Base-by-base conservation (phyloP, 2,888 invertebrate genomes). In the Caenorhabditis afra region DNA sequence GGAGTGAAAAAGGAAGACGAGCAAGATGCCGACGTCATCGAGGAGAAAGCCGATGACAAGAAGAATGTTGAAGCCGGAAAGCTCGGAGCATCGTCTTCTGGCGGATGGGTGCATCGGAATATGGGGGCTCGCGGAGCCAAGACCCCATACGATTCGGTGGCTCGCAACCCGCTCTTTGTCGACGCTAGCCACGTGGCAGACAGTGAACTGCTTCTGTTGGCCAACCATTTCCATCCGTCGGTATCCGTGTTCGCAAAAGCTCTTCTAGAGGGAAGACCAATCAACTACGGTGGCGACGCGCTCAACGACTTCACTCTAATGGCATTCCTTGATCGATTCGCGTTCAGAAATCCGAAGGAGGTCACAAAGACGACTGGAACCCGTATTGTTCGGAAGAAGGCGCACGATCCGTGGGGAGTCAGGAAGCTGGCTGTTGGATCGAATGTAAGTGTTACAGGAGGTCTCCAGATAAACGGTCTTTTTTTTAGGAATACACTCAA, bases 251-350 rank as follows among this genome's bases (percentile, higher is more conserved):
- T 96, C 91, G 95, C 97, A 0, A 93, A 93, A 53, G 94, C 93
- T 83, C 64, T 80, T 35, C 67, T 79, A 10, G 49, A 86, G 71
- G 86, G 87, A 53, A 66, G 79, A 22, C 73, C 79, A 10, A 82
- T 88, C 44, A 93, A 93, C 41, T 98, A 98, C 91, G 93, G 94
- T 73, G 97, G 98, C 0, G 96, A 99, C 91, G 97, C 98, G 0
- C 91, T 99, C 2, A 94, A 95, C 87, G 98, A 99, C 91, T 96
- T 97, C 90, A 94, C 95, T 0, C 92, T 96, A 41, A 94, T 95
- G 58, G 93, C 95, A 58, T 99, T 99, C 91, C 92, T 99, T 53
- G 97, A 99, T 89, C 93, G 97, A 50, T 98, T 97, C 91, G 95
- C 95, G 11, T 97, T 95, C 91, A 95, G 96, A 90, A 99, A 99